These are phyloP conservation scores for Cynopterus sphinx DNA, from an alignment of 2,797 vertebrate genomes.

Conservation along the genomic window DNA sequence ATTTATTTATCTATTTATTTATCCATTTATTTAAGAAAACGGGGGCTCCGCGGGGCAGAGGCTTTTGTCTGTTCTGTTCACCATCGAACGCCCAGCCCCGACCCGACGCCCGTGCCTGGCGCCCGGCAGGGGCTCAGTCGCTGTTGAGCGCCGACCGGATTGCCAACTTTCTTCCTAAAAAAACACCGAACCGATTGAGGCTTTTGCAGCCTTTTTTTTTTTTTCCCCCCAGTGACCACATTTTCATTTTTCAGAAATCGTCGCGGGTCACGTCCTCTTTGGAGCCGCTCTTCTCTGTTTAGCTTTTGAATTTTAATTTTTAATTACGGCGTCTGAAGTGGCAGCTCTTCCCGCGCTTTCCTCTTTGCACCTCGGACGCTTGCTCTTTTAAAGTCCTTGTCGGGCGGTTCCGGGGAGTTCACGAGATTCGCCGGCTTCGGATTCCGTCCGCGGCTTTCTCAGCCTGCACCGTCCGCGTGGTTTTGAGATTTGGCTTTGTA, in stretches of 20 bases:
- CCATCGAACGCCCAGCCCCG: neutral
- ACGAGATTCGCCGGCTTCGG: neutral
- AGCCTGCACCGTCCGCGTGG: rapidly evolving
- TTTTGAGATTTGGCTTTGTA: neutral
- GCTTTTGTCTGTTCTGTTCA: neutral
- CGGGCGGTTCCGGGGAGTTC: neutral
- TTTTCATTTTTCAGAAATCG: neutral
- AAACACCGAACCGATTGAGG: neutral
- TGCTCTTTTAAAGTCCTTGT: neutral
- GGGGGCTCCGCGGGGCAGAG: no score
- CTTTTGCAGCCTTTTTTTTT: neutral
- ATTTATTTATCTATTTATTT: no score
- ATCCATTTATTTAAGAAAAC: no score
- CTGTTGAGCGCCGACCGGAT: neutral
- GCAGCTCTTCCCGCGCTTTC: neutral
- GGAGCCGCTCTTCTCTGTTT: neutral
- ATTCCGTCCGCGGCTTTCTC: neutral
- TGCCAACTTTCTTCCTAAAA: neutral
- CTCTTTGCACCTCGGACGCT: neutral
- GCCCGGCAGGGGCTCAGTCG: neutral
- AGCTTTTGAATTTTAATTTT: neutral
- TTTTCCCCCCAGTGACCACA: neutral
- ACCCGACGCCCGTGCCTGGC: no score
- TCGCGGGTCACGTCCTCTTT: neutral
- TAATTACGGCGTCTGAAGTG: neutral